phyloP scores from a whole-genome alignment of 2,888 invertebrate genomes.

The Luffia ferchaultella region DNA sequence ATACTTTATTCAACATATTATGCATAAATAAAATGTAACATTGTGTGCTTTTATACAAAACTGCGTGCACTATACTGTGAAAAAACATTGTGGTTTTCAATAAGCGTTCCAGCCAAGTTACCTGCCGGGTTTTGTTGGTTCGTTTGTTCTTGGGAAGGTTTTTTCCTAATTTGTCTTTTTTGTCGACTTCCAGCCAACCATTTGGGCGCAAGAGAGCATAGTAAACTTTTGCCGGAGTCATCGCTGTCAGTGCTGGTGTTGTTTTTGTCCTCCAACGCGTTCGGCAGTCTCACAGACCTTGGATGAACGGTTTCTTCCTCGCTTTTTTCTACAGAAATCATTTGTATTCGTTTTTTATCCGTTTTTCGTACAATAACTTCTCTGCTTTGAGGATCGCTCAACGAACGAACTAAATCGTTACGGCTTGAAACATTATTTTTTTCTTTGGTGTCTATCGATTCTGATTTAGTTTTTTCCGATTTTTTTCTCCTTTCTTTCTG shows the following conservation, averaged over 20 bases:
- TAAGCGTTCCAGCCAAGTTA: conserved; percentile 5
- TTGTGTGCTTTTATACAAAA: too few species aligned
- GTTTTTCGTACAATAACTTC: conserved; percentile 7
- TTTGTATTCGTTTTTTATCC: conserved; percentile 12
- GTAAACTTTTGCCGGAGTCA: conserved; percentile 36
- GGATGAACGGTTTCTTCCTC: conserved; percentile 13
- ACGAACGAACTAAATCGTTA: conserved; percentile 3
- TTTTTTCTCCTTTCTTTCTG: conserved; percentile 6
- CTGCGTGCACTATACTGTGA: too few species aligned
- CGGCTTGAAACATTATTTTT: conserved; percentile 3
- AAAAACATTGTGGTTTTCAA: too few species aligned
- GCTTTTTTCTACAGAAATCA: conserved; percentile 13
- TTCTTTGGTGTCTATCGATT: conserved; percentile 2
- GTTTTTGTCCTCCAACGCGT: conserved; percentile 5
- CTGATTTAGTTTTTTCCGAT: conserved; percentile 5
- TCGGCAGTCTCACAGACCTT: conserved; percentile 17
- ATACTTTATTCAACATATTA: too few species aligned
- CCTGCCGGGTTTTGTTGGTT: conserved; percentile 15
- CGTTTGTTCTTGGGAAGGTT: conserved; percentile 12
- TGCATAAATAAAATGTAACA: too few species aligned
- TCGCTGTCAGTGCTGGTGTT: conserved; percentile 23
- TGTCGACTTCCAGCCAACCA: conserved; percentile 33
- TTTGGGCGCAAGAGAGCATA: conserved; percentile 43
- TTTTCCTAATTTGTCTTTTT: conserved; percentile 11
- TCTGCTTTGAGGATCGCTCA: conserved; percentile 4